Evolutionary conservation across 2,888 invertebrate species (phyloP).

Genomic region (Gortyna flavago): DNA sequence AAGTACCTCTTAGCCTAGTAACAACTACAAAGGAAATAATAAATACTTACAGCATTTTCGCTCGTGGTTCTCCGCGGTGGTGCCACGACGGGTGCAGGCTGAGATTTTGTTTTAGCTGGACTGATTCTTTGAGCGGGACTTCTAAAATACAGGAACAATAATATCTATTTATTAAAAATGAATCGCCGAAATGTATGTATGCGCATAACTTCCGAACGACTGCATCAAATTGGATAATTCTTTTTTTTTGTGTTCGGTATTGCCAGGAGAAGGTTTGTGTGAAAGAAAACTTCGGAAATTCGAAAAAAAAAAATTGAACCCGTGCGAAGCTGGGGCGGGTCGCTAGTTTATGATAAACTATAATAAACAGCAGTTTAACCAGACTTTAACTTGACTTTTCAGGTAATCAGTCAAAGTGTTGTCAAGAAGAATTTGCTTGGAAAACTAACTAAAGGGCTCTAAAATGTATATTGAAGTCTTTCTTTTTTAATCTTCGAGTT

Average conservation of each 20-base stretch:
- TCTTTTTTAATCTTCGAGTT: neutral
- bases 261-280: too few relatives aligned
- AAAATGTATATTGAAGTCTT: too few relatives aligned
- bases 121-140: conserved; percentile 68
- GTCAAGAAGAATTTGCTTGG: neutral
- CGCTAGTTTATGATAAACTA: neutral
- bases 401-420: neutral
- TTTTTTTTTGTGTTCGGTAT: too few relatives aligned
- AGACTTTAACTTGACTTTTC: neutral
- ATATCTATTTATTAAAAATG: too few relatives aligned
- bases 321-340: too few relatives aligned
- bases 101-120: conserved; percentile 72
- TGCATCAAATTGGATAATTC: too few relatives aligned
- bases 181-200: too few relatives aligned
- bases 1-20: neutral
- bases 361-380: neutral
- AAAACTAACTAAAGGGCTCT: neutral
- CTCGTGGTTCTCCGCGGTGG: conserved; percentile 72
- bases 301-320: too few relatives aligned
- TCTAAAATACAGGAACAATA: conserved; percentile 54
- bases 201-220: too few relatives aligned
- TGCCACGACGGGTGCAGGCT: conserved; percentile 54
- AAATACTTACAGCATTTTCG: conserved; percentile 81
- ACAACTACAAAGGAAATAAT: neutral
- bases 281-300: too few relatives aligned